These are phyloP conservation scores for Solenopsis invicta DNA, from an alignment of 1,140 invertebrate genomes.

Conservation along the genomic window DNA sequence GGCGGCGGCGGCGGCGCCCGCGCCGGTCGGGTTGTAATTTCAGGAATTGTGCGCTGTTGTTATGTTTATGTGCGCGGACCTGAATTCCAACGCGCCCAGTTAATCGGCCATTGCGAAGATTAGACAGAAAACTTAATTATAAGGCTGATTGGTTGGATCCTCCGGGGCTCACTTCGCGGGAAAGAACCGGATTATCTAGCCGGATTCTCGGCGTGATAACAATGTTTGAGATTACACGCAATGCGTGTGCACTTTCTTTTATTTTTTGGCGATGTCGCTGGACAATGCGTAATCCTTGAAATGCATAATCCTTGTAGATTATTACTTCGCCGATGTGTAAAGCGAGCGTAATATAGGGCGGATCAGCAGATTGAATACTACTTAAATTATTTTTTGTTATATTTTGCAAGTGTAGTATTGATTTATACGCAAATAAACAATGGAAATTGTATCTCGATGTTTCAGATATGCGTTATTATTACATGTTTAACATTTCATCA, in stretches of 20 bases:
- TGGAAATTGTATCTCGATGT: no score
- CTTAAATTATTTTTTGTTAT: background rate
- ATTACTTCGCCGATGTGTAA: background rate
- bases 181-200: constrained; percentile 57
- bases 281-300: background rate
- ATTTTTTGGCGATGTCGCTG: background rate
- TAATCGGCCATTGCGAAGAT: constrained; percentile 81
- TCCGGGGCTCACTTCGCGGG: constrained; percentile 69
- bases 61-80: constrained; percentile 76
- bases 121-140: constrained; percentile 83
- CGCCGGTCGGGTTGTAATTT: constrained; percentile 72
- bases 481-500: no score
- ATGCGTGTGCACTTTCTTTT: background rate
- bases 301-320: background rate
- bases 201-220: constrained; percentile 55
- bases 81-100: constrained; percentile 67
- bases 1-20: background rate
- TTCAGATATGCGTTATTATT: no score
- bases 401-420: no score
- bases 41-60: constrained; percentile 76
- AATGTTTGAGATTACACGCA: constrained; percentile 64
- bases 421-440: no score
- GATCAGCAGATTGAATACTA: background rate
- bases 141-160: constrained; percentile 82
- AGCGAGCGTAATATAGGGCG: no score